These are phyloP conservation scores for Heliconius melpomene DNA, from an alignment of 1,140 invertebrate species.

Conservation along the genomic window DNA sequence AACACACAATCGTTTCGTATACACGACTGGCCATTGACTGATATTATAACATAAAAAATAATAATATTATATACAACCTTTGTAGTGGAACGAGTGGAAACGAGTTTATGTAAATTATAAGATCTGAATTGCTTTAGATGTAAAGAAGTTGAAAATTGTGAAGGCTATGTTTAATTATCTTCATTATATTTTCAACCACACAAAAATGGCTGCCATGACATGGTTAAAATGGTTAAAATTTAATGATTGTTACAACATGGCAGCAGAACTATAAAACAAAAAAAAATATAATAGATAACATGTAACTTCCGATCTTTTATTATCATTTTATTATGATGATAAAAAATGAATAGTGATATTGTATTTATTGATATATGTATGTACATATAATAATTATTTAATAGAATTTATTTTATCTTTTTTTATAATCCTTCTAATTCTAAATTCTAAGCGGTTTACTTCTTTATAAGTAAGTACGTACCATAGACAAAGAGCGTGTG, in stretches of 20 bases:
- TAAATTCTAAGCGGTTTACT: background rate
- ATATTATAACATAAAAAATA: too few relatives aligned
- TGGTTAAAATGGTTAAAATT: background rate
- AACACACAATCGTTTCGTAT: too few relatives aligned
- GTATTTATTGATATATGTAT: too few relatives aligned
- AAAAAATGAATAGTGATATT: too few relatives aligned
- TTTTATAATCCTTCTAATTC: background rate
- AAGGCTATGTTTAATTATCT: background rate
- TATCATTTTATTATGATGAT: too few relatives aligned
- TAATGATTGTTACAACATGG: background rate
- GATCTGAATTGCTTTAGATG: background rate
- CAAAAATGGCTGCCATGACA: background rate
- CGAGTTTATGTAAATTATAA: background rate
- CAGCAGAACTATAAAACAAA: background rate
- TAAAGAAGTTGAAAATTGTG: background rate
- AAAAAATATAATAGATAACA: background rate
- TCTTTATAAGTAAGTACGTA: background rate
- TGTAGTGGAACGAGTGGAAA: too few relatives aligned
- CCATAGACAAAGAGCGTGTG: background rate
- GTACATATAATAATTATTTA: background rate
- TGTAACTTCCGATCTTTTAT: too few relatives aligned
- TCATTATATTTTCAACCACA: background rate
- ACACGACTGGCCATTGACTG: too few relatives aligned
- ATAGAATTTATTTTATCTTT: background rate
- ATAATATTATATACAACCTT: too few relatives aligned